Base-by-base conservation (phyloP, 2,113 vertebrate species). In the Cyprinodon tularosa region DNA sequence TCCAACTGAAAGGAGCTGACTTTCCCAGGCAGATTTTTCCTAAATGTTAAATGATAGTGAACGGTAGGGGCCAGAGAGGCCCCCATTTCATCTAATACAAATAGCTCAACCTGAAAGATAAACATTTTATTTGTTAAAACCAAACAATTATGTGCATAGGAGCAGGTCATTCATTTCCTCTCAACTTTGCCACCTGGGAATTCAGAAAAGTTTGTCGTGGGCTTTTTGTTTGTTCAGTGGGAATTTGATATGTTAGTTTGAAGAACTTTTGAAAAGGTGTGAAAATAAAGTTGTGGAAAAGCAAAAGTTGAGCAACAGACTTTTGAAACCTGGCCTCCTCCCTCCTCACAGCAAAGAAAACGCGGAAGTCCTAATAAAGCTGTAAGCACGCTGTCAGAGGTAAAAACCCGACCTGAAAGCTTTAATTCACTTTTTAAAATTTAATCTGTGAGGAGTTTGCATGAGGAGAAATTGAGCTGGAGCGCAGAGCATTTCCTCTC, bases 341-440 rank as follows among this genome's bases (percentile, higher is more conserved):
- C 36, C 20, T 37, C 10, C 3, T 5, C 20, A 20, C 4, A 1
- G 73, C 67, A 42, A 29, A 37, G 53, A 80, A 85, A 91, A 94
- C 86, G 90, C 92, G 93, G 92, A 94, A 94, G 92, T 93, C 37
- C 42, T 53, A 67, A 74, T 70, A 4, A 40, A 45, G 39, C 72
- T 69, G 76, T 15, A 14, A 42, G n/a, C 91, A 88, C 77, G 90
- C 86, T 68, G 86, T 82, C 82, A 87, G 62, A 77, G 22, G 70
- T 38, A 47, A 68, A 68, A 47, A 3, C 22, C 50, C 44, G 59
- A n/a, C 29, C 45, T 9, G 64, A 12, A 9, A 13, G 11, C 5
- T 10, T 36, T 44, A 75, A 3, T 1, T 1, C 4, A 37, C 71
- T 29, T 62, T 68, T 40, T 0, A 0, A 8, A 50, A 29, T 29